Base-by-base conservation (phyloP, 2,113 vertebrate genomes). In the Pyrgilauda ruficollis region DNA sequence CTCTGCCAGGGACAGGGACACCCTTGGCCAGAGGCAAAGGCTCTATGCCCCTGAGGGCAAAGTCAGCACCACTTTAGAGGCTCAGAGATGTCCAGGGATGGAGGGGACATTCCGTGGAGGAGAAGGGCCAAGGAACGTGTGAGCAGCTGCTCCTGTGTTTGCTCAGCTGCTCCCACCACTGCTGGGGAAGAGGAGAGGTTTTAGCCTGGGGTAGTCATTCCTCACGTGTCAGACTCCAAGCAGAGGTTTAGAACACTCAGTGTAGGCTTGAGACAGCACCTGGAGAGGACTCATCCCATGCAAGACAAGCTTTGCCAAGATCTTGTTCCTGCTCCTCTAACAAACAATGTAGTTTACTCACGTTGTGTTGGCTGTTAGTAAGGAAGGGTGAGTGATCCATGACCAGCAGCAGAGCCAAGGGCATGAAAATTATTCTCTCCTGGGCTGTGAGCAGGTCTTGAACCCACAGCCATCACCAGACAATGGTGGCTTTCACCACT, bases 41-140 rank as follows among this genome's bases (percentile, higher is more conserved):
- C n/a, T 3, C 0, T 11, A 10, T 20, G 83, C 74, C 50, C 9
- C 23, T 23, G 35, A 30, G 52, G 79, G 43, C 55, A 90, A 52
- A 74, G 19, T 0, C 41, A 39, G 49, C 23, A 28, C 10, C 3
- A 0, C 26, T 49, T 15, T 4, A 1, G 67, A 68, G 30, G 16
- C 28, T 43, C 28, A 16, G 37, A 61, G 47, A 7, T 35, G 24
- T 27, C 23, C 64, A 37, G 74, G 49, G 53, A 14, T 6, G 10
- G 61, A 73, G 23, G 31, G 55, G 33, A 44, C 2, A 0, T 2
- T 7, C 14, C 0, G 0, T 43, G 58, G 31, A 56, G 69, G 35
- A 44, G 10, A 37, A 43, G 41, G 8, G 72, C 68, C 0, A 6
- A 64, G n/a, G 55, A 84, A 87, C 1, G 1, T 39, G 58, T 11